Base-by-base conservation (phyloP, 2,888 invertebrate species). In the Platycheirus albimanus region DNA sequence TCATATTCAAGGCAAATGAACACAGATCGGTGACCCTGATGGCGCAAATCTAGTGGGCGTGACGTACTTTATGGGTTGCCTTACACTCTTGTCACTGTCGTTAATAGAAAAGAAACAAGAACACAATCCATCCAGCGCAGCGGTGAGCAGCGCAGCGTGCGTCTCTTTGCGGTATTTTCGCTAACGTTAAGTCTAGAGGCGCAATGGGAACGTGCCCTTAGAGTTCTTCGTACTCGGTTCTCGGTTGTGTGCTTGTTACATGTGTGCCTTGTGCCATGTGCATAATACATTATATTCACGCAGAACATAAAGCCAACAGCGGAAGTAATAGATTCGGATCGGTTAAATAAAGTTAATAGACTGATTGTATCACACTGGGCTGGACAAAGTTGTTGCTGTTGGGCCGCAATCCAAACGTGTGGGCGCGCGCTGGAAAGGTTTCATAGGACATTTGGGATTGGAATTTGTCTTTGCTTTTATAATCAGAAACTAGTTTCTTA, bases 21-120 rank as follows among this genome's bases (percentile, higher is more conserved):
- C 56, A 58, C 13, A 83, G 83, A 83, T 78, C 74, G 83, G 83
- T 83, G 78, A 83, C 83, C 78, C 83, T 83, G 83, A 67, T 33
- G 78, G 43, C 69, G 67, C 38, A 77, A 72, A 64, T 69, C 63
- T 78, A 78, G 78, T 78, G 72, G 83, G 83, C 72, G 74, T 83
- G 74, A 83, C 78, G 64, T 78, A 52, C 51, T 83, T 78, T 83
- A 83, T 83, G 56, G 69, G 45, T 63, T 75, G 61, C 41, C 54
- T 28, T 43, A 63, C 47, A 24, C 54, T 70, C 52, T 71, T 76
- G 79, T 80, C 75, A 80, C 61, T 69, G 54, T 74, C 36, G 45
- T 10, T 43, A 58, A 61, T 11, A 36, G 15, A 36, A 36, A 47
- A 19, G 38, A 28, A 15, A 47, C 15, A 61, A 36, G 54, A 54